Evolutionary conservation across 2,888 invertebrate genomes (phyloP), one percentile per base, ranked within the genome.

Genomic region (Acheta domesticus): DNA sequence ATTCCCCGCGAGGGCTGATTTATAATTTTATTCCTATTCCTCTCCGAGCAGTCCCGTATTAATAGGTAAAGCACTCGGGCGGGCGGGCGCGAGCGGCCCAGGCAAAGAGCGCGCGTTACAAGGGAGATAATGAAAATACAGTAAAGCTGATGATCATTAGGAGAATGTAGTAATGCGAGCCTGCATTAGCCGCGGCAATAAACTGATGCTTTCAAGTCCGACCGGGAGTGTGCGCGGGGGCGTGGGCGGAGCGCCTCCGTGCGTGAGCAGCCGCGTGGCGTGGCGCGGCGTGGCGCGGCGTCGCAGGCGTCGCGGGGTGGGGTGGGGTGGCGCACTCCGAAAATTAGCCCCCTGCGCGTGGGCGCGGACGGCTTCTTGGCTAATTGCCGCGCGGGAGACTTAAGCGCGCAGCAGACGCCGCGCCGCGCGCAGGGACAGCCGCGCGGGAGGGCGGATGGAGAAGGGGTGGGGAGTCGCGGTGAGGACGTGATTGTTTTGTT

Each of bases 1-100:
- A 62, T 62, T 62, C 12, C 62, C n/a, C 62, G 62, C 14, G n/a
- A 4, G 36, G 36, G 36, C 36, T 36, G 36, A 36, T 36, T 36
- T 36, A 62, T n/a, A 62, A 62, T 62, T 62, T 62, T 62, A 62
- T 62, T 62, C 62, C n/a, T 62, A n/a, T 62, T n/a, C 62, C 62
- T 4, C n/a, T 2, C n/a, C 14, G n/a, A 62, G 62, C n/a, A 19
- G n/a, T 4, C 62, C 12, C 16, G 16, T 62, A 62, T 62, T 62
- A 62, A n/a, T 62, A 62, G n/a, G 62, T n/a, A 62, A 62, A 62
- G 19, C 8, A 19, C 62, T 19, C 62, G 62, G 5, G 62, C 62
- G 8, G 3, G 36, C 36, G 36, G 36, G 36, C 36, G 36, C 36
- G 36, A 4, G 36, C 19, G 19, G 14, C 62, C 62, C 14, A 14